A percentile compares a stretch with the other conserved stretches of the same genome.
Conservation (phyloP, 1,140 invertebrate species). For the Drosophila ambigua region DNA sequence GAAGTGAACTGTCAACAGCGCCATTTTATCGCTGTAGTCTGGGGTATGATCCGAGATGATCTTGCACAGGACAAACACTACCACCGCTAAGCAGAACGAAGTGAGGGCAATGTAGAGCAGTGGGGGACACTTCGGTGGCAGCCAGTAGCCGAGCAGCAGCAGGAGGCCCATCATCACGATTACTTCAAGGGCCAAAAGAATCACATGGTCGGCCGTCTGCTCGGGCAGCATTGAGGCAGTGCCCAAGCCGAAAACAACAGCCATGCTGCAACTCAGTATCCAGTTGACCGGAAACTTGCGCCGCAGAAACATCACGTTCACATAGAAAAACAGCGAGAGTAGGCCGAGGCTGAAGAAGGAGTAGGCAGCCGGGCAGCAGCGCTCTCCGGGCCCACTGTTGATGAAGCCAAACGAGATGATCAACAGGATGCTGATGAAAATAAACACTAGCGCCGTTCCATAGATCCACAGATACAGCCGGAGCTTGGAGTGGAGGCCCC, state of each 20-base stretch:
- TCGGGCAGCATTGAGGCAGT: constrained; percentile 2
- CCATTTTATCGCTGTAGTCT: background rate
- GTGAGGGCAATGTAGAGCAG: constrained; percentile 2
- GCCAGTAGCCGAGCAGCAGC: constrained; percentile 31
- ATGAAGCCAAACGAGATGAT: constrained; percentile 4
- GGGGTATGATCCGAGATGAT: background rate
- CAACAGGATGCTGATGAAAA: constrained; percentile 21
- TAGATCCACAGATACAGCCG: constrained; percentile 13
- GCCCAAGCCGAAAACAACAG: constrained; percentile 20
- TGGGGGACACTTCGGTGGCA: constrained; percentile 1
- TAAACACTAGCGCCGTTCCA: constrained; percentile 27
- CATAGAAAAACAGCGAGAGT: constrained; percentile 14
- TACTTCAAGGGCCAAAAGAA: constrained; percentile 30
- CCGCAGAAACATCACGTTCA: constrained; percentile 17
- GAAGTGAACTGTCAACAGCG: background rate
- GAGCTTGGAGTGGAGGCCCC: background rate
- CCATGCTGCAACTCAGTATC: constrained; percentile 27
- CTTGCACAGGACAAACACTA: background rate
- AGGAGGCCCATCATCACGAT: constrained; percentile 21
- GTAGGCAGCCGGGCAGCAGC: background rate
- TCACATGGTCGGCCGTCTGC: background rate
- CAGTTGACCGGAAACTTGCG: constrained; percentile 43
- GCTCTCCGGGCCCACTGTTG: background rate
- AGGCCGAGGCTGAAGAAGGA: constrained; percentile 16
- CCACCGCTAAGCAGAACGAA: constrained; percentile 4